Percentiles rank a stretch among this genome's conserved stretches.
Conservation (phyloP, 2,113 vertebrate species). For the Sturnira hondurensis region DNA sequence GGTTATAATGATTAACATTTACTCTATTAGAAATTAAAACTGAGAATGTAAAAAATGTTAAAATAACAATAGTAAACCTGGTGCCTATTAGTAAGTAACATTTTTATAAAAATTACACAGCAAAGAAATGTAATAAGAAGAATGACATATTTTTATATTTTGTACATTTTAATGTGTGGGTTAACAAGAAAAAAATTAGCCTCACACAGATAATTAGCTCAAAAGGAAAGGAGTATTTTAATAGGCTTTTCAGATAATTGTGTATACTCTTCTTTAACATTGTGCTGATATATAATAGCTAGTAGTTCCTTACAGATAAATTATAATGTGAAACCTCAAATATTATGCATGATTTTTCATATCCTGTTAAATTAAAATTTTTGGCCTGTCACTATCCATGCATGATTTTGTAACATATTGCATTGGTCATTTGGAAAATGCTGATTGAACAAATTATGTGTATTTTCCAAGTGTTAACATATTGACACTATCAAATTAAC, state of each 20-base stretch:
- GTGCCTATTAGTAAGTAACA: not conserved
- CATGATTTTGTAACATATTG: not conserved
- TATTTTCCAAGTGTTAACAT: not conserved
- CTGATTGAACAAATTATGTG: not conserved
- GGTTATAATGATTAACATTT: not conserved
- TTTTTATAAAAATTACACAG: constrained; percentile 10
- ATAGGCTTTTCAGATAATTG: not conserved
- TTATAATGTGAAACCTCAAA: constrained; percentile 7
- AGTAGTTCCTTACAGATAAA: not conserved
- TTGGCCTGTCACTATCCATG: not conserved
- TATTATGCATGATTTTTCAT: not conserved
- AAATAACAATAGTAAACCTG: not conserved
- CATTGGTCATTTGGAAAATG: constrained; percentile 1
- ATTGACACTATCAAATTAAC: not conserved
- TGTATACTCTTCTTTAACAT: not conserved
- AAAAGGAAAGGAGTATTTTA: not conserved
- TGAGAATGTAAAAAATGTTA: not conserved
- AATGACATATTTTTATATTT: not conserved
- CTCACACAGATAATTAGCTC: not conserved
- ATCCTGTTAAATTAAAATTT: not conserved
- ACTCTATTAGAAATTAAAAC: not conserved
- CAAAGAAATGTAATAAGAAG: not conserved
- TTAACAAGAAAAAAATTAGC: not conserved
- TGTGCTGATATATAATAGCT: not conserved
- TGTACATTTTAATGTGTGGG: not conserved